A percentile compares a stretch with the other conserved stretches of the same genome.
Evolutionary conservation across 92 coral and sea anemone species (phyloP).

Genomic region (Porites lobata): DNA sequence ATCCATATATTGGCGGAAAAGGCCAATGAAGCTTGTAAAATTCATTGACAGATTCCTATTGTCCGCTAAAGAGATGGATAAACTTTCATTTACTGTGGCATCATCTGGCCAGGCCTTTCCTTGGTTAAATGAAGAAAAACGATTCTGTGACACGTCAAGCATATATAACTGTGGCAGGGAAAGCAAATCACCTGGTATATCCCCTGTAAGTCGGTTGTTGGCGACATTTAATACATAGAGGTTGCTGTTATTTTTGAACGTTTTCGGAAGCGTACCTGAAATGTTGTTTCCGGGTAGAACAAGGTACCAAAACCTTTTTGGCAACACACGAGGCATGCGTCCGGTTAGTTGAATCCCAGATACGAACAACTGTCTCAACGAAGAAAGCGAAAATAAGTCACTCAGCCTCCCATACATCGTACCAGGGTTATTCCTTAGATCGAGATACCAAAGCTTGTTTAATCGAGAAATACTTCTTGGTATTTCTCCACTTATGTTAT

Average conservation of each 20-base stretch:
- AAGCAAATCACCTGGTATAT: conserved; percentile 55
- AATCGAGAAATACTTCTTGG: conserved; percentile 62
- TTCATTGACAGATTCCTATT: conserved; percentile 56
- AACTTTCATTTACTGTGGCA: neutral
- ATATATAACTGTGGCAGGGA: neutral
- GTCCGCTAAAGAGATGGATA: conserved; percentile 44
- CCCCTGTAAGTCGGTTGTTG: conserved; percentile 54
- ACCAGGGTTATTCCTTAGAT: conserved; percentile 60
- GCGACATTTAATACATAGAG: conserved; percentile 50
- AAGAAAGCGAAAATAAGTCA: conserved; percentile 44
- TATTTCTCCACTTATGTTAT: conserved; percentile 55
- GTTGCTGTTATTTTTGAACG: conserved; percentile 21
- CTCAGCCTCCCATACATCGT: conserved; percentile 28
- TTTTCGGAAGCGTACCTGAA: conserved; percentile 36
- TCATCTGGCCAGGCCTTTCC: conserved; percentile 34
- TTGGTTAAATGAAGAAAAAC: conserved; percentile 35
- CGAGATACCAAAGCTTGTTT: conserved; percentile 40
- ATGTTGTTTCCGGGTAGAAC: conserved; percentile 62
- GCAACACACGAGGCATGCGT: conserved; percentile 45
- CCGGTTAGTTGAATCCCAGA: conserved; percentile 66
- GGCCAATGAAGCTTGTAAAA: conserved; percentile 35
- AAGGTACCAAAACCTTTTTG: neutral
- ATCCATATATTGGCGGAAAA: neutral
- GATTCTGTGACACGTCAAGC: conserved; percentile 54
- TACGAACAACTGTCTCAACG: conserved; percentile 44